A percentile compares a stretch with the other conserved stretches of the same genome.
phyloP scores from a whole-genome alignment of 2,797 vertebrate genomes.

The Urophycis tenuis region DNA sequence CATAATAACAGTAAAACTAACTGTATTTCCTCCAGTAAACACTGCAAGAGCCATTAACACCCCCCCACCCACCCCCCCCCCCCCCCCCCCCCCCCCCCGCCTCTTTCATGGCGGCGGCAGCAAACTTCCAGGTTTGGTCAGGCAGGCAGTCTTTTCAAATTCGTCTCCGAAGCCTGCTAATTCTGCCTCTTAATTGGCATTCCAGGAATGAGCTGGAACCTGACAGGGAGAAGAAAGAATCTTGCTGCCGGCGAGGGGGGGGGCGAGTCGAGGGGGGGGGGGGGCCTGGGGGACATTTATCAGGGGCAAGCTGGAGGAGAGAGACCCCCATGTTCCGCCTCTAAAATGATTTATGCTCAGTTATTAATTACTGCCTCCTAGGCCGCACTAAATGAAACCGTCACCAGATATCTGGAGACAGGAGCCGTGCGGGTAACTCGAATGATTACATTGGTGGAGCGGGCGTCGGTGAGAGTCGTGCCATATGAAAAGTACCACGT shows the following conservation, averaged over 20 bases:
- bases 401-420: constrained; percentile 49
- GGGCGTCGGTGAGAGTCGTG: not conserved
- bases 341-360: constrained; percentile 67
- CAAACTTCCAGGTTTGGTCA: constrained; percentile 50
- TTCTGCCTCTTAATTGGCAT: constrained; percentile 69
- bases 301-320: constrained; percentile 55
- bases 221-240: constrained; percentile 35
- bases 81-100: no score
- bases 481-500: not conserved
- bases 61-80: no score
- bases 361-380: constrained; percentile 69
- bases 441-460: constrained; percentile 34
- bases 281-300: constrained; percentile 52
- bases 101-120: constrained; percentile 34
- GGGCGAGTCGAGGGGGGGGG: constrained; percentile 28
- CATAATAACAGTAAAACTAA: no score
- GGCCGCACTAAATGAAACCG: constrained; percentile 48
- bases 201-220: constrained; percentile 57
- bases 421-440: constrained; percentile 38
- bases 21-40: constrained; percentile 56
- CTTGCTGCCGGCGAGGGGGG: constrained; percentile 30
- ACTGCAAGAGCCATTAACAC: constrained; percentile 50
- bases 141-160: constrained; percentile 59
- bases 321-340: constrained; percentile 53
- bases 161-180: constrained; percentile 69